A percentile compares a stretch with the other conserved stretches of the same genome.
Conservation (phyloP, 2,888 invertebrate genomes). For the Polylopha cassiicola region DNA sequence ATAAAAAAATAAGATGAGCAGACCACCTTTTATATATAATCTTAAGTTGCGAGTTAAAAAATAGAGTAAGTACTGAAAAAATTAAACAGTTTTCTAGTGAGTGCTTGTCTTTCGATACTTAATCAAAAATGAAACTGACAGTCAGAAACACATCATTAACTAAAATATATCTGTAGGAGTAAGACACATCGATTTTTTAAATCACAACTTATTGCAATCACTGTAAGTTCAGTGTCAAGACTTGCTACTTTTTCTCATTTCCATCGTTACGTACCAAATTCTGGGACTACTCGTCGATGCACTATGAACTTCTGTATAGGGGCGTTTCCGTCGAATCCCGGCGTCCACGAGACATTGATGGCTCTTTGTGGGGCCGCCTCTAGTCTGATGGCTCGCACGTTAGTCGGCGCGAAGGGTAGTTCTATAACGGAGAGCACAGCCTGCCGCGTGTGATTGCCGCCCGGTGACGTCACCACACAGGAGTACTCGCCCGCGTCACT, state of each 20-base stretch:
- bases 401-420: constrained; percentile 94
- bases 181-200: too few relatives aligned
- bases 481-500: constrained; percentile 96
- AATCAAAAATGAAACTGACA: too few relatives aligned
- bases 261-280: constrained; percentile 85
- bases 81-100: too few relatives aligned
- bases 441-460: constrained; percentile 94
- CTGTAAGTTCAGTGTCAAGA: too few relatives aligned
- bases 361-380: constrained; percentile 83
- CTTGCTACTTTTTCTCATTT: too few relatives aligned
- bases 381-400: constrained; percentile 85
- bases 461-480: constrained; percentile 92
- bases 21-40: too few relatives aligned
- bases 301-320: constrained; percentile 94
- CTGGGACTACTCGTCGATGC: constrained; percentile 92
- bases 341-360: constrained; percentile 95
- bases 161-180: too few relatives aligned
- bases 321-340: constrained; percentile 98
- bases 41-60: too few relatives aligned
- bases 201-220: too few relatives aligned
- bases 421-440: constrained; percentile 92
- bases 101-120: too few relatives aligned
- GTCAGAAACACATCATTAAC: too few relatives aligned
- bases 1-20: background rate
- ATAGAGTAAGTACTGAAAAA: too few relatives aligned